phyloP scores from a whole-genome alignment of 1,140 invertebrate species.

The Drosophila ficusphila region DNA sequence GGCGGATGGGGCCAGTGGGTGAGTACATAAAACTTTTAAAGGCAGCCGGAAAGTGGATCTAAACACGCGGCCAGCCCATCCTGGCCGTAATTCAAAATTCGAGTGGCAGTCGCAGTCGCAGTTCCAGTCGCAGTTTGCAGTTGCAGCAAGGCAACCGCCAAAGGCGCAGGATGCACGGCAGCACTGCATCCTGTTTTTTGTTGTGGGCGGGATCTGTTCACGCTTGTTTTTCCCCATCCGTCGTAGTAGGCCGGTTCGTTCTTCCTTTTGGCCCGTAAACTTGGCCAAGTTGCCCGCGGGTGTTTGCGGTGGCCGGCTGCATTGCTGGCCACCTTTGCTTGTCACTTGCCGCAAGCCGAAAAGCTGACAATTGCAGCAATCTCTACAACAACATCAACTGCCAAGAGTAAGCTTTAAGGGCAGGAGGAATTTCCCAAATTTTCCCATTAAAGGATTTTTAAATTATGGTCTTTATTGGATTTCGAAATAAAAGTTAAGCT shows the following conservation, averaged over 20 bases:
- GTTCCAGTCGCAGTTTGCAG: too few relatives aligned
- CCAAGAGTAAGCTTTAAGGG: not conserved
- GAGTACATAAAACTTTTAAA: constrained; percentile 70
- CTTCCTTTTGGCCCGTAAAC: constrained; percentile 4
- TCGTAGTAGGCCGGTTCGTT: constrained; percentile 18
- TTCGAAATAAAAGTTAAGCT: too few relatives aligned
- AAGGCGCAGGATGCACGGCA: constrained; percentile 61
- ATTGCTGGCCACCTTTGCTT: constrained; percentile 34
- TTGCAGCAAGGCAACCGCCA: constrained; percentile 56
- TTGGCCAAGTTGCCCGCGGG: constrained; percentile 25
- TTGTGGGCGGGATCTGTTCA: constrained; percentile 64
- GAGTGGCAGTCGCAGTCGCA: constrained; percentile 62
- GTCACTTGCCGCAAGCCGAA: constrained; percentile 24
- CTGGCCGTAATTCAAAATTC: constrained; percentile 79
- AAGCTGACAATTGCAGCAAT: constrained; percentile 11
- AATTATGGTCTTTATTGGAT: too few relatives aligned
- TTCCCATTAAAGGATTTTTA: not conserved
- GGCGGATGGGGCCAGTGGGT: constrained; percentile 15
- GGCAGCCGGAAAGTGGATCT: constrained; percentile 68
- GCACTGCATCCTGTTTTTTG: constrained; percentile 66
- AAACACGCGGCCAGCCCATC: constrained; percentile 58
- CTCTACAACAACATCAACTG: constrained; percentile 9
- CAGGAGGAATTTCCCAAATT: not conserved
- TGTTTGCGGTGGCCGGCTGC: constrained; percentile 28
- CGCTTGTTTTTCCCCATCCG: constrained; percentile 61